Base-by-base conservation (phyloP, 2,888 invertebrate species). In the Hedya salicella region DNA sequence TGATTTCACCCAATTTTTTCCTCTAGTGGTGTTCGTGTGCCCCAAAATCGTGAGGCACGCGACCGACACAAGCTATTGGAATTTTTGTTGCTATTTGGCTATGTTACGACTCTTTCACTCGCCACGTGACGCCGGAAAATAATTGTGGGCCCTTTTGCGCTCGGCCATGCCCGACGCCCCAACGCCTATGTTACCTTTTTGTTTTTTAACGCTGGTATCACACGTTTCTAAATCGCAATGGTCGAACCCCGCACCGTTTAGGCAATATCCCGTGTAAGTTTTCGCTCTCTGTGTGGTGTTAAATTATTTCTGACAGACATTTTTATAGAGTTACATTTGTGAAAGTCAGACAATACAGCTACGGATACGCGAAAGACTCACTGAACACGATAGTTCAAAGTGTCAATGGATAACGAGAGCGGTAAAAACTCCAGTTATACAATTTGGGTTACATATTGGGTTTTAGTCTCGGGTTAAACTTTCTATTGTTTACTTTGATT, bases 1-100 rank as follows among this genome's bases (percentile, higher is more conserved):
- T 85, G 78, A 85, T 82, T 83, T 73, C 70, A 79, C 76, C 76
- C 80, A 77, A 81, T 77, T 80, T 80, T 81, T 79, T 78, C 52
- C 50, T 78, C 72, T 70, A 76, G 77, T 75, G 71, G 75, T 50
- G 63, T 86, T 86, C 88, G 88, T 87, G 88, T 73, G 87, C 86
- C 86, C 88, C 80, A 73, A 86, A 87, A 87, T 83, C 81, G 80
- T 78, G 79, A 70, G 78, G 82, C 88, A 88, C 88, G 88, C 88
- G 80, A 76, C 69, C 71, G 74, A 76, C 78, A 79, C 78, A 77
- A 75, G 76, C 78, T 80, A 85, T 81, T 78, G 85, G 85, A 83
- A 83, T 85, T 86, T 85, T 82, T 79, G 77, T 76, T 77, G 79
- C 77, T 78, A 77, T 79, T 78, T 77, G 56, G 68, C 62, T 65